These are phyloP conservation scores for Synergus umbraculus DNA, from an alignment of 2,888 invertebrate genomes.

Conservation along the genomic window DNA sequence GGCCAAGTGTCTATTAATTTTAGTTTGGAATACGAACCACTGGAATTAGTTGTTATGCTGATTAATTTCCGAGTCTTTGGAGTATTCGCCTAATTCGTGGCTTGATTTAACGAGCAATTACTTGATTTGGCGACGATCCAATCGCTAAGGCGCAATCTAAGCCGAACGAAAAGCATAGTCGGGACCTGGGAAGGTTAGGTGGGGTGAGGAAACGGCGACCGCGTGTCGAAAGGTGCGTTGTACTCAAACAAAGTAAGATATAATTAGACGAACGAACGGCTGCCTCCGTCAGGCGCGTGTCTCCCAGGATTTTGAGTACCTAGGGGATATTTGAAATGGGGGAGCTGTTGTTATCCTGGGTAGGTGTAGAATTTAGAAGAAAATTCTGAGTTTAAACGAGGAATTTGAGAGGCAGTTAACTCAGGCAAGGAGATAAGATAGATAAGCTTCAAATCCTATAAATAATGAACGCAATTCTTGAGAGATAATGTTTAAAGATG, in stretches of 20 bases:
- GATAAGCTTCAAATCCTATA: too few species aligned
- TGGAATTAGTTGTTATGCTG: not conserved
- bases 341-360: not conserved
- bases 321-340: not conserved
- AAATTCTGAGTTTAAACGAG: not conserved
- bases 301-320: constrained; percentile 30
- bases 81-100: constrained; percentile 65
- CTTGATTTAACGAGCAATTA: constrained; percentile 34
- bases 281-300: constrained; percentile 47
- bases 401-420: too few species aligned
- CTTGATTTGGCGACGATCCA: constrained; percentile 66
- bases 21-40: too few species aligned
- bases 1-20: too few species aligned
- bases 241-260: constrained; percentile 77
- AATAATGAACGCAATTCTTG: too few species aligned
- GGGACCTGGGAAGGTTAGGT: constrained; percentile 50
- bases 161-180: constrained; percentile 51
- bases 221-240: constrained; percentile 76
- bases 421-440: too few species aligned
- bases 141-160: constrained; percentile 57
- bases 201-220: constrained; percentile 60
- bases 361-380: not conserved
- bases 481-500: too few species aligned
- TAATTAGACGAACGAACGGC: constrained; percentile 69
- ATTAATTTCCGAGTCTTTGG: constrained; percentile 36